phyloP scores from a whole-genome alignment of 2,888 invertebrate species.

The Chalcosyrphus nemorum region DNA sequence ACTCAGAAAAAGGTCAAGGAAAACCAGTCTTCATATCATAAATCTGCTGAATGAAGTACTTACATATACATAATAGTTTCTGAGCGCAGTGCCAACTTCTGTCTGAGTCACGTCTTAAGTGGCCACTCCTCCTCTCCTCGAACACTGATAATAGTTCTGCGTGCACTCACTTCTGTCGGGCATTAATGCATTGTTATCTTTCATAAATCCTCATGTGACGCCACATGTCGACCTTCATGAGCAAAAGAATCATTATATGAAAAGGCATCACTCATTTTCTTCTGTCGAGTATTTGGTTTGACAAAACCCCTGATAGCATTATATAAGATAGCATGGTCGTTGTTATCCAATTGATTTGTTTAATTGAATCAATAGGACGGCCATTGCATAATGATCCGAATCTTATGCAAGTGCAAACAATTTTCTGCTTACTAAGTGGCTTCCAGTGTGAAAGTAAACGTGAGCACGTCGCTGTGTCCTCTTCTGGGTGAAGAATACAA shows the following conservation, averaged over 20 bases:
- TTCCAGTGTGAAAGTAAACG: conserved; percentile 43
- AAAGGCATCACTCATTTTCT: conserved; percentile 10
- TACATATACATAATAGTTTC: too few species aligned
- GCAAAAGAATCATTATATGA: too few species aligned
- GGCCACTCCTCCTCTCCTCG: conserved; percentile 2
- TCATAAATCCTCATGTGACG: conserved; percentile 42
- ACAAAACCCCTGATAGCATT: conserved; percentile 8
- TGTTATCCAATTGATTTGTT: conserved; percentile 45
- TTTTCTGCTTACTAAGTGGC: conserved; percentile 26
- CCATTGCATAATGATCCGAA: conserved; percentile 51
- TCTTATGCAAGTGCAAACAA: conserved; percentile 39
- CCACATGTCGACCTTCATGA: conserved; percentile 41
- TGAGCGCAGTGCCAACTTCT: too few species aligned
- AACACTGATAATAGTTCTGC: conserved; percentile 41
- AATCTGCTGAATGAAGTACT: neutral
- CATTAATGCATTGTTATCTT: conserved; percentile 66
- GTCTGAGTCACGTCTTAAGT: conserved; percentile 36
- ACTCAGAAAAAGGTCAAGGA: neutral
- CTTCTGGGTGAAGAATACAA: conserved; percentile 40
- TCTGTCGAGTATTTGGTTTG: conserved; percentile 3
- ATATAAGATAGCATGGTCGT: conserved; percentile 46
- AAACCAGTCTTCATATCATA: conserved; percentile 9
- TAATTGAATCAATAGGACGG: conserved; percentile 48
- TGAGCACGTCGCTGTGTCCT: neutral
- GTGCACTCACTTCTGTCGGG: conserved; percentile 30